These are phyloP conservation scores for Rana temporaria DNA, from an alignment of 2,113 vertebrate genomes.

Conservation along the genomic window DNA sequence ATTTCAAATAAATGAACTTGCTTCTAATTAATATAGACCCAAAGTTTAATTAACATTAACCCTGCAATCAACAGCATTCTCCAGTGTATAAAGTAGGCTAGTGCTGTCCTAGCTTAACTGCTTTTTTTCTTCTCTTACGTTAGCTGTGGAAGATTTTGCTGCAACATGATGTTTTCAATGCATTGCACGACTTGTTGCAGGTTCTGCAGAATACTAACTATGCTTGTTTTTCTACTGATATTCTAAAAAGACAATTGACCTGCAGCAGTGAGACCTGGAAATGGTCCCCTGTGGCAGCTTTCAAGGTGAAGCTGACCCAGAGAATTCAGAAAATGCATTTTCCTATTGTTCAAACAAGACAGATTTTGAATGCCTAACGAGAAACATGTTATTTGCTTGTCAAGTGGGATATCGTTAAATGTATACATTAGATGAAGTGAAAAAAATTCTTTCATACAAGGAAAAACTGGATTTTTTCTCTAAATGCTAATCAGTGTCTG, in stretches of 20 bases:
- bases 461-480: not conserved
- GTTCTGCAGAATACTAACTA: constrained; percentile 52
- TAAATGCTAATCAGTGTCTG: not conserved
- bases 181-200: constrained; percentile 51
- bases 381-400: constrained; percentile 34
- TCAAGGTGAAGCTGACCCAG: constrained; percentile 45
- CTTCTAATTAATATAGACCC: not conserved
- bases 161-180: constrained; percentile 43
- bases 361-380: not conserved
- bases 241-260: constrained; percentile 53
- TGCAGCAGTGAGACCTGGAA: constrained; percentile 48
- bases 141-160: constrained; percentile 21
- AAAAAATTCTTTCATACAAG: not conserved
- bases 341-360: constrained; percentile 15
- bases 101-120: not conserved
- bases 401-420: constrained; percentile 12
- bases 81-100: not conserved
- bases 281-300: constrained; percentile 35
- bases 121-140: not conserved
- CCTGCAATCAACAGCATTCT: constrained; percentile 2
- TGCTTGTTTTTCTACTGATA: constrained; percentile 18
- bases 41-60: constrained; percentile 20
- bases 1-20: not conserved
- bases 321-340: constrained; percentile 33
- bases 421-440: constrained; percentile 12